Evolutionary conservation across 2,797 vertebrate species (phyloP), one percentile per base, ranked within the genome.

Genomic region (Phataginus tricuspis): DNA sequence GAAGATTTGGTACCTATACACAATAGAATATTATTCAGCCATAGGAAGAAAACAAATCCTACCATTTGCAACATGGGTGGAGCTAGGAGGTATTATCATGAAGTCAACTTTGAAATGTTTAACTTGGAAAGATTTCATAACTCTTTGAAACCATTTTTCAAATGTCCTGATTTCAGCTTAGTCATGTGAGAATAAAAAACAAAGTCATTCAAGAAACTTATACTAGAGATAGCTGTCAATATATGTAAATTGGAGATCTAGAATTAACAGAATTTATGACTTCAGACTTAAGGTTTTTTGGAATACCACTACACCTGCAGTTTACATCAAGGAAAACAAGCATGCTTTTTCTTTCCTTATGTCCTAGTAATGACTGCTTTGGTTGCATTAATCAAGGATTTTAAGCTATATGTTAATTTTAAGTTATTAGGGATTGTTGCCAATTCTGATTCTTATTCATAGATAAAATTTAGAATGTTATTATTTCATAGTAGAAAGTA

Each of bases 111-210:
- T 85, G 34, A 93, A 96, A 82, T 90, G 55, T 61, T 61, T 83
- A 88, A 80, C 23, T 96, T 85, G 90, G 95, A 94, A 92, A 75
- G 3, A 2, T 78, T 94, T 90, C 94, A 84, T 16, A 89, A 86
- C 97, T 94, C 49, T 96, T 86, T 96, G 42, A 64, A 95, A 96
- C 64, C 94, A 31, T 11, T 42, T 97, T 98, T 97, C 72, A 88
- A 61, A 79, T 90, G 64, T 86, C 79, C 87, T 92, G 34, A 97
- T 94, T 97, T 98, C 80, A 89, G 53, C 31, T 94, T 96, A 94
- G 96, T 97, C 92, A 77, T 90, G 83, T 84, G 97, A 86, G 64
- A 97, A 87, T 98, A 95, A 97, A 98, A 94, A 45, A 45, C 45
- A 45, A 45, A 45, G 4, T 64, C 66, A 91, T 97, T 97, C 88